phyloP scores from a whole-genome alignment of 2,113 vertebrate genomes.

The Epinephelus fuscoguttatus region DNA sequence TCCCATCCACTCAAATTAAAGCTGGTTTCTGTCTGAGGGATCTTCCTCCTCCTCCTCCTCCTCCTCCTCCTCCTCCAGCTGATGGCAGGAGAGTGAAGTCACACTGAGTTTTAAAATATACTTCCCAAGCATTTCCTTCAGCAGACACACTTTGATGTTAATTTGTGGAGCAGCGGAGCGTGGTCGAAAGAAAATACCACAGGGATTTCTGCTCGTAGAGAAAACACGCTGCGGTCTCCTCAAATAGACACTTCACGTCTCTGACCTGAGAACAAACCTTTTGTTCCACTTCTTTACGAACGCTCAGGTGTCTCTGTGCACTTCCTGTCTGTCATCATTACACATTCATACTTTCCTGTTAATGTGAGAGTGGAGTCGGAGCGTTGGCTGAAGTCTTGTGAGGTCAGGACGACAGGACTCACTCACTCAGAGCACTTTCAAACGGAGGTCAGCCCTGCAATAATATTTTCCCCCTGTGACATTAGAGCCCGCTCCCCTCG shows the following conservation, averaged over 20 bases:
- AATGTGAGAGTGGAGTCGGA: conserved; percentile 10
- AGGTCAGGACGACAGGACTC: conserved; percentile 43
- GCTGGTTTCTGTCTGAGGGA: no score
- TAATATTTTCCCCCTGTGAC: conserved; percentile 84
- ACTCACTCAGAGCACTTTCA: conserved; percentile 68
- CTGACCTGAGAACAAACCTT: conserved; percentile 13
- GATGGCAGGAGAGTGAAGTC: conserved; percentile 82
- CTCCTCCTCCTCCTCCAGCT: conserved; percentile 46
- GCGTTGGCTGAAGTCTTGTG: conserved; percentile 46
- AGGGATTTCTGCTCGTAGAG: conserved; percentile 81
- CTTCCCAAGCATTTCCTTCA: conserved; percentile 77
- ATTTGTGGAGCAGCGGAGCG: conserved; percentile 75
- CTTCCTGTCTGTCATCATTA: no score
- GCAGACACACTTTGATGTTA: conserved; percentile 88
- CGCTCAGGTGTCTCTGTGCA: conserved; percentile 13
- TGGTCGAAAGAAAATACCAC: conserved; percentile 87
- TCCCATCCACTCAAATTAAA: no score
- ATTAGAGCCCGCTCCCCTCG: conserved; percentile 54
- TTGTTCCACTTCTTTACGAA: neutral
- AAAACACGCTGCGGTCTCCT: conserved; percentile 76
- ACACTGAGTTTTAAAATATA: conserved; percentile 91
- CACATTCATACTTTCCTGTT: neutral
- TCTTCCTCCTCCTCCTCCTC: no score
- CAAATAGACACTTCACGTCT: conserved; percentile 54
- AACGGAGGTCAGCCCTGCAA: conserved; percentile 82